Conservation (phyloP, 2,888 invertebrate genomes). For the Alloscopus bannaensis region DNA sequence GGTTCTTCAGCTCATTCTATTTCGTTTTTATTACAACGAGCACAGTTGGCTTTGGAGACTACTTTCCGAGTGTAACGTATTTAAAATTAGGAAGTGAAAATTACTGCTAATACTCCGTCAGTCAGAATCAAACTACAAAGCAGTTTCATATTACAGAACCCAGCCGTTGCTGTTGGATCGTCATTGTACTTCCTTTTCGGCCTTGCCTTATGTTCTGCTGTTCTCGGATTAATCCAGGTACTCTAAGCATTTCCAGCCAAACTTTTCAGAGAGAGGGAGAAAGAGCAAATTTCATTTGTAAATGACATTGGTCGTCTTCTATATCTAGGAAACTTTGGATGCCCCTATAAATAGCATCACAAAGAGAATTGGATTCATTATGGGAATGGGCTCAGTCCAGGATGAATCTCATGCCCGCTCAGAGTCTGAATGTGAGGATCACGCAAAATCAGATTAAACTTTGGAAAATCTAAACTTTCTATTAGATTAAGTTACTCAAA, state of each 20-base stretch:
- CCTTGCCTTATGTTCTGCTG: slow-evolving; percentile 96
- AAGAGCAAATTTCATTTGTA: background rate
- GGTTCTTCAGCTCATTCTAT: slow-evolving; percentile 95
- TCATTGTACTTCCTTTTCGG: slow-evolving; percentile 96
- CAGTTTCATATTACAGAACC: slow-evolving; percentile 80
- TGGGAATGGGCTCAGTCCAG: slow-evolving; percentile 59
- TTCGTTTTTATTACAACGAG: slow-evolving; percentile 98
- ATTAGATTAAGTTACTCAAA: no score
- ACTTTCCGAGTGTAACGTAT: slow-evolving; percentile 83
- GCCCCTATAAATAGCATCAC: slow-evolving; percentile 62
- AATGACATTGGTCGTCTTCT: background rate
- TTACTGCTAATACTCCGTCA: no score
- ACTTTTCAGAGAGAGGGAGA: no score
- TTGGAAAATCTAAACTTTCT: no score
- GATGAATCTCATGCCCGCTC: background rate
- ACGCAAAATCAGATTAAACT: slow-evolving; percentile 62
- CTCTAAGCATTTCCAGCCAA: no score
- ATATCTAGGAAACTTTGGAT: slow-evolving; percentile 66
- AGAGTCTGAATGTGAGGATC: slow-evolving; percentile 36
- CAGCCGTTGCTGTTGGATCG: slow-evolving; percentile 91
- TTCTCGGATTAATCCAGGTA: slow-evolving; percentile 95
- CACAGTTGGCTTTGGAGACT: slow-evolving; percentile 97
- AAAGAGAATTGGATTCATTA: slow-evolving; percentile 58
- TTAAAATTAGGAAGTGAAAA: slow-evolving; percentile 1
- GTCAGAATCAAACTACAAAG: no score